Percentiles rank a stretch among this genome's conserved stretches.
phyloP scores from a whole-genome alignment of 2,888 invertebrate species.

The Galerucella pusilla region DNA sequence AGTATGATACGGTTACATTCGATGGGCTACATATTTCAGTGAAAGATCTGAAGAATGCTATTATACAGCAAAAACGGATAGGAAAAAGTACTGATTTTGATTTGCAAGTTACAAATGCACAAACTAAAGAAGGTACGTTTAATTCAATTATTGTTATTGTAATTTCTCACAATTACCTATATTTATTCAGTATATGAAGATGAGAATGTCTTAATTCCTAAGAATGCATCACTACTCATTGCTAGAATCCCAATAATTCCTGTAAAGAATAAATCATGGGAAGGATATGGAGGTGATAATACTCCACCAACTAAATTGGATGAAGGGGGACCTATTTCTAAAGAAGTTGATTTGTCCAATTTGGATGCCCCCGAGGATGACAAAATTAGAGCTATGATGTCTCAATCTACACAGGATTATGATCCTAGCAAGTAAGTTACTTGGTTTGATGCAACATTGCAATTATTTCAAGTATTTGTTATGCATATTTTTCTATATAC shows the following conservation, averaged over 20 bases:
- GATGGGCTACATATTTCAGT: slow-evolving; percentile 97
- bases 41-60: slow-evolving; percentile 93
- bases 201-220: slow-evolving; percentile 91
- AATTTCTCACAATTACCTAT: slow-evolving; percentile 3
- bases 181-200: slow-evolving; percentile 84
- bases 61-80: slow-evolving; percentile 94
- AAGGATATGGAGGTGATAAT: slow-evolving; percentile 68
- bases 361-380: slow-evolving; percentile 96
- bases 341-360: slow-evolving; percentile 85
- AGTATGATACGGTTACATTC: slow-evolving; percentile 96
- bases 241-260: slow-evolving; percentile 89
- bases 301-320: slow-evolving; percentile 62
- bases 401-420: slow-evolving; percentile 96
- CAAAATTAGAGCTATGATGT: slow-evolving; percentile 97
- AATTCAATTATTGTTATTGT: not conserved
- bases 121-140: slow-evolving; percentile 91
- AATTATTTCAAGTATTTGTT: no score
- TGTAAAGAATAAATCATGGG: slow-evolving; percentile 78
- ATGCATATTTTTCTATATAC: no score
- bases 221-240: slow-evolving; percentile 96
- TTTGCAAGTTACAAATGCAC: slow-evolving; percentile 95
- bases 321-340: slow-evolving; percentile 68
- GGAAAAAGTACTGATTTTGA: slow-evolving; percentile 96
- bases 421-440: slow-evolving; percentile 92
- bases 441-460: no score